Evolutionary conservation across 1,140 invertebrate genomes (phyloP).

Genomic region (Zaprionus vittiger): DNA sequence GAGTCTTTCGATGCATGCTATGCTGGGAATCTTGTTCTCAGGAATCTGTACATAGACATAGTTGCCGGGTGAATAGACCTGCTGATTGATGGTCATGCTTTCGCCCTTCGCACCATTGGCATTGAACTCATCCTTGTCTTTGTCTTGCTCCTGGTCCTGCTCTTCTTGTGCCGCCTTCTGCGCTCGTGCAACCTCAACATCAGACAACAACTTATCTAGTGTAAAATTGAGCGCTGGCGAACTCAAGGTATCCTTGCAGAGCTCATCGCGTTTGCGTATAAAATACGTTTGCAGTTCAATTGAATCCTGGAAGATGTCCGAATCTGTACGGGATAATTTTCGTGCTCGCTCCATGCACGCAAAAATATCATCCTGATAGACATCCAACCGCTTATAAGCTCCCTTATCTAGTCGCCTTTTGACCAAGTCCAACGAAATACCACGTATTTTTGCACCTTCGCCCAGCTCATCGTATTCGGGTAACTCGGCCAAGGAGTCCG

Average conservation of each 20-base stretch:
- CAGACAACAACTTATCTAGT: conserved; percentile 89
- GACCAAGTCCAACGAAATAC: conserved; percentile 93
- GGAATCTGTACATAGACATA: conserved; percentile 79
- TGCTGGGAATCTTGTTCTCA: conserved; percentile 88
- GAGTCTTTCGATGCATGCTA: conserved; percentile 94
- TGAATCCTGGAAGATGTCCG: conserved; percentile 94
- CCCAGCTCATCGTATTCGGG: conserved; percentile 94
- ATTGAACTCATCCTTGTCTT: conserved; percentile 74
- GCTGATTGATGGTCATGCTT: conserved; percentile 83
- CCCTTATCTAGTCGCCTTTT: conserved; percentile 94
- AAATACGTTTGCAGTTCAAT: conserved; percentile 97
- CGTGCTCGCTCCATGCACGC: conserved; percentile 95
- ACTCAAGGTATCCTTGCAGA: conserved; percentile 91
- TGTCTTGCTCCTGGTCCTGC: conserved; percentile 87
- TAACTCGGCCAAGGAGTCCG: conserved; percentile 97
- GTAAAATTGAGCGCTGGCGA: conserved; percentile 95
- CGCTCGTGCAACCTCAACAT: conserved; percentile 91
- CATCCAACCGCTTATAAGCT: conserved; percentile 95
- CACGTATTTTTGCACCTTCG: conserved; percentile 88
- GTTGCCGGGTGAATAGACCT: conserved; percentile 81
- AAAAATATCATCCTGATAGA: conserved; percentile 99
- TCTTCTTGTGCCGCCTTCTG: conserved; percentile 94
- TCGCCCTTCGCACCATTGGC: conserved; percentile 64
- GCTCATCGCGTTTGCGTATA: conserved; percentile 90
- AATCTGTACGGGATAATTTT: conserved; percentile 94